Percentiles rank a stretch among this genome's conserved stretches.
phyloP scores from a whole-genome alignment of 2,113 vertebrate species.

The Microcebus lehilahytsara region DNA sequence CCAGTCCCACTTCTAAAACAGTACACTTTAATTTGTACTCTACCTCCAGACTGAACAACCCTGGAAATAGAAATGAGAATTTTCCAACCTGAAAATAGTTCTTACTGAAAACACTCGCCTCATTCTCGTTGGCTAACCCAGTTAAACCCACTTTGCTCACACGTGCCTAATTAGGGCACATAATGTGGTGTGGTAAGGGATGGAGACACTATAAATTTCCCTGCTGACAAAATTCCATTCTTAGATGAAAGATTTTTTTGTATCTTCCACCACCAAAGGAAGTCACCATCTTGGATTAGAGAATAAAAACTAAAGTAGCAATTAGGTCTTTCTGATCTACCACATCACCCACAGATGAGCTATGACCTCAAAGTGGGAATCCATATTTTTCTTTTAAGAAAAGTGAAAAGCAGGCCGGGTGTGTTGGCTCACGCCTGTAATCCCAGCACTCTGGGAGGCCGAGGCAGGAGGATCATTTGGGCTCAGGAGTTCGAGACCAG shows the following conservation, averaged over 20 bases:
- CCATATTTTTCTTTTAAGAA: background rate
- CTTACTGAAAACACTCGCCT: slow-evolving; percentile 27
- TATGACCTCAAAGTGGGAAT: background rate
- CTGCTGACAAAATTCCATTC: slow-evolving; percentile 31
- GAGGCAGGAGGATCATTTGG: no score
- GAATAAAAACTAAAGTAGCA: background rate
- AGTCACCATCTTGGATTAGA: background rate
- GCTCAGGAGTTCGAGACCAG: no score
- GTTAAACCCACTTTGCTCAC: background rate
- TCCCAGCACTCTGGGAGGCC: no score
- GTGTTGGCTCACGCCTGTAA: no score
- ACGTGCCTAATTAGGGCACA: background rate
- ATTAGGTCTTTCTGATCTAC: background rate
- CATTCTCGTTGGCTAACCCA: slow-evolving; percentile 62
- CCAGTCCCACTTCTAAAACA: slow-evolving; percentile 55
- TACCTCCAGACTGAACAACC: slow-evolving; percentile 60
- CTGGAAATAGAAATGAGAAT: slow-evolving; percentile 76
- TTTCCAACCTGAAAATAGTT: slow-evolving; percentile 78
- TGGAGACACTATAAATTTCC: slow-evolving; percentile 58
- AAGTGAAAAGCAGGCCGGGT: background rate
- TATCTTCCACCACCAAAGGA: background rate
- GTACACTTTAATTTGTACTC: slow-evolving; percentile 46
- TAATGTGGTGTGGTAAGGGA: background rate
- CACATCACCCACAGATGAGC: background rate
- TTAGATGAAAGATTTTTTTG: background rate